Evolutionary conservation across 2,888 invertebrate species (phyloP).

Genomic region (Chrysolina americana): DNA sequence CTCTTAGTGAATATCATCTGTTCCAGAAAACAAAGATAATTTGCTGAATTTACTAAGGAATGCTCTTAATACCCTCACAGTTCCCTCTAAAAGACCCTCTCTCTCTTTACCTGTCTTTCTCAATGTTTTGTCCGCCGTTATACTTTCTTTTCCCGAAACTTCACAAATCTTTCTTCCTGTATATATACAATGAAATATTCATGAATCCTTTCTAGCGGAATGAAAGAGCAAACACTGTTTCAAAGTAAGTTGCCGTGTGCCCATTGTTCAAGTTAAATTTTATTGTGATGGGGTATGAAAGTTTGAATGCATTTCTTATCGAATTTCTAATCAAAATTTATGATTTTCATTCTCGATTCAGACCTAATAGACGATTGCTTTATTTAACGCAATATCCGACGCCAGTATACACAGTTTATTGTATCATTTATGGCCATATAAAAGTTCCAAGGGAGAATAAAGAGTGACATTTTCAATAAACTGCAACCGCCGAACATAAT

Average conservation of each 20-base stretch:
- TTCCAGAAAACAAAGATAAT: no score
- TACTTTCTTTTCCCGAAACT: conserved; percentile 1
- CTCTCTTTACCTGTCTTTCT: background rate
- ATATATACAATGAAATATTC: conserved; percentile 19
- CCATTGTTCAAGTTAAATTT: conserved; percentile 20
- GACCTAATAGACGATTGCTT: conserved; percentile 16
- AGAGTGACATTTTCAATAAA: conserved; percentile 40
- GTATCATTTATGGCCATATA: conserved; percentile 40
- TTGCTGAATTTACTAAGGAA: no score
- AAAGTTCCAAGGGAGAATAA: conserved; percentile 40
- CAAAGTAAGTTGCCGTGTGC: conserved; percentile 10
- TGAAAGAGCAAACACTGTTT: conserved; percentile 16
- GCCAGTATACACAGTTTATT: conserved; percentile 31
- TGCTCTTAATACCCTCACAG: no score
- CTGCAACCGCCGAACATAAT: conserved; percentile 40
- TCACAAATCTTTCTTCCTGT: conserved; percentile 8
- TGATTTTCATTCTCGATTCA: conserved; percentile 18
- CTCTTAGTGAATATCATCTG: no score
- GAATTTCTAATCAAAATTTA: conserved; percentile 22
- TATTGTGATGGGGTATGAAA: conserved; percentile 11
- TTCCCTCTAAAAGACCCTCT: no score
- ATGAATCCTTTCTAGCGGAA: conserved; percentile 8
- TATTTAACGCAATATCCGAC: conserved; percentile 20
- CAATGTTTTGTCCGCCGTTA: background rate
- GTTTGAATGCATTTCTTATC: conserved; percentile 16